Evolutionary conservation across 2,113 vertebrate genomes (phyloP).

Genomic region (Anser brachyrhynchus): DNA sequence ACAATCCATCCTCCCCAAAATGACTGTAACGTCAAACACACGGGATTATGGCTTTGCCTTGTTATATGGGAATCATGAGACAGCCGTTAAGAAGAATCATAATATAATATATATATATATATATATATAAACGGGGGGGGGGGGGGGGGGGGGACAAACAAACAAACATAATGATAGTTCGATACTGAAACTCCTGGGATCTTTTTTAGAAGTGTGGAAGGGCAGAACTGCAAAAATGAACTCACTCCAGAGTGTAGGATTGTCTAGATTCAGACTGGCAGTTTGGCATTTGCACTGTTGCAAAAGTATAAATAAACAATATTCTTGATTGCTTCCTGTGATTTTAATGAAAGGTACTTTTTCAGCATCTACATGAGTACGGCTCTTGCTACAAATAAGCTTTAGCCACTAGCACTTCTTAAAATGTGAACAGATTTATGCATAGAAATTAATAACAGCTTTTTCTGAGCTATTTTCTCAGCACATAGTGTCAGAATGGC

Average conservation of each 20-base stretch:
- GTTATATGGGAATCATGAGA: neutral
- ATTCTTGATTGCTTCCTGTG: slow-evolving; percentile 48
- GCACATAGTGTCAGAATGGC: slow-evolving; percentile 30
- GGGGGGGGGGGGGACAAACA: no score
- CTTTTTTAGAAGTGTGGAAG: neutral
- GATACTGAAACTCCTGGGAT: neutral
- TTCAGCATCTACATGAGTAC: neutral
- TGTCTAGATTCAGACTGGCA: neutral
- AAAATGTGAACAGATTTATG: slow-evolving; percentile 21
- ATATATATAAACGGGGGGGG: neutral
- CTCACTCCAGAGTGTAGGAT: neutral
- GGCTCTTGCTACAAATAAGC: slow-evolving; percentile 33
- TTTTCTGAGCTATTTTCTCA: slow-evolving; percentile 47
- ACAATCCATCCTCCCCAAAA: neutral
- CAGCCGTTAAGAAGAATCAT: neutral
- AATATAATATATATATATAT: neutral
- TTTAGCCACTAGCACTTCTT: slow-evolving; percentile 10
- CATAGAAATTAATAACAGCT: slow-evolving; percentile 47
- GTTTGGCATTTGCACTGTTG: neutral
- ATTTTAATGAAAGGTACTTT: slow-evolving; percentile 66
- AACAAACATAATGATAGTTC: neutral
- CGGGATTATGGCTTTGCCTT: neutral
- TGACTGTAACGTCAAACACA: neutral
- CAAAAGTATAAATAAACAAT: slow-evolving; percentile 28
- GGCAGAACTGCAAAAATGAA: neutral